These are phyloP conservation scores for Calameuta pallipes DNA, from an alignment of 2,888 invertebrate genomes.

Conservation along the genomic window DNA sequence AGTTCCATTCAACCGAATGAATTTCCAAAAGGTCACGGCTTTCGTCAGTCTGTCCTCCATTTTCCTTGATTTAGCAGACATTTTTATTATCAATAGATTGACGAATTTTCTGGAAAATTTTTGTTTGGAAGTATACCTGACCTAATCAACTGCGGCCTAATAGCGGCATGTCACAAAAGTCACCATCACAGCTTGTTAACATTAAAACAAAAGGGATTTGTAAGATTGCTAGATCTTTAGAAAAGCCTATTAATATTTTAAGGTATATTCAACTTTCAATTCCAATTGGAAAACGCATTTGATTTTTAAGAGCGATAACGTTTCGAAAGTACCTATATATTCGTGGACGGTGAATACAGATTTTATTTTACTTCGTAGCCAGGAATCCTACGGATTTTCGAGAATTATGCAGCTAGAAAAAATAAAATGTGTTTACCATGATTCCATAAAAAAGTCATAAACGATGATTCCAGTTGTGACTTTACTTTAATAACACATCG, in stretches of 20 bases:
- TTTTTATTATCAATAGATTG: slow-evolving; percentile 41
- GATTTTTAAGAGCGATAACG: not conserved
- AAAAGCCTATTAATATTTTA: not conserved
- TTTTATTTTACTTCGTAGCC: not conserved
- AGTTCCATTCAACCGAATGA: slow-evolving; percentile 22
- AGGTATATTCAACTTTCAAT: not conserved
- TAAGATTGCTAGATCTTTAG: not conserved
- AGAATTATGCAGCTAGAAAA: slow-evolving; percentile 25
- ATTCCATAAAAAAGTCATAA: not conserved
- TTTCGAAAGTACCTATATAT: not conserved
- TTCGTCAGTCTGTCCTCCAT: slow-evolving; percentile 24
- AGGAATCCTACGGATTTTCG: not conserved
- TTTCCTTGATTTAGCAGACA: not conserved
- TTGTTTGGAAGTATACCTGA: slow-evolving; percentile 30
- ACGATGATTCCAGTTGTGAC: slow-evolving; percentile 20
- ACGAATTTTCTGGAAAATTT: slow-evolving; percentile 39
- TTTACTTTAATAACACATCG: slow-evolving; percentile 28
- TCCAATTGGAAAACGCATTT: not conserved
- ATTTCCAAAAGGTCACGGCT: slow-evolving; percentile 29
- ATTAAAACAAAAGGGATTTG: not conserved
- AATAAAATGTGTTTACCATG: slow-evolving; percentile 28
- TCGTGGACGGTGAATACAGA: not conserved
- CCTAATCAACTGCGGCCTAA: not conserved
- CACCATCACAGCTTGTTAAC: not conserved
- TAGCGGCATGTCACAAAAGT: slow-evolving; percentile 2